A percentile compares a stretch with the other conserved stretches of the same genome.
phyloP scores from a whole-genome alignment of 2,113 vertebrate genomes.

The Gila orcuttii region DNA sequence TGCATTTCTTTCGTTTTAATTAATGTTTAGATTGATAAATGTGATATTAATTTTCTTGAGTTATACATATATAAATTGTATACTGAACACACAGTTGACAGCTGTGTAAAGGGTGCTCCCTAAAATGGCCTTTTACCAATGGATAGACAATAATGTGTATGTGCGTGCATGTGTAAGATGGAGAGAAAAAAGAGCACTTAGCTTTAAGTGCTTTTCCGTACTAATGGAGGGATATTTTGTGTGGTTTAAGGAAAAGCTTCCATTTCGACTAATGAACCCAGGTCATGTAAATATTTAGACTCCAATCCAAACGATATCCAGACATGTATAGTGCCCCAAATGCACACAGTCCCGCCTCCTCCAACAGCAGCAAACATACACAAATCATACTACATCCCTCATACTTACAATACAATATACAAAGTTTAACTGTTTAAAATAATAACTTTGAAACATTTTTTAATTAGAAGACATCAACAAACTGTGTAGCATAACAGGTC shows the following conservation, averaged over 20 bases:
- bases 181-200: slow-evolving; percentile 30
- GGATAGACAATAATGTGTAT: slow-evolving; percentile 23
- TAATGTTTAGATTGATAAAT: background rate
- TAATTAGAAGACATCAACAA: background rate
- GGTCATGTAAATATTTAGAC: slow-evolving; percentile 61
- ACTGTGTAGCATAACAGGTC: background rate
- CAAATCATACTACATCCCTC: slow-evolving; percentile 13
- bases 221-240: slow-evolving; percentile 56
- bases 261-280: slow-evolving; percentile 52
- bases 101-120: background rate
- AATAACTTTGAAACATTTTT: background rate
- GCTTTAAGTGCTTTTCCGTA: slow-evolving; percentile 48
- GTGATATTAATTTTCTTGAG: background rate
- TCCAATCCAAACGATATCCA: slow-evolving; percentile 58
- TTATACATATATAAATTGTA: background rate
- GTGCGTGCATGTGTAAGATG: background rate
- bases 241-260: slow-evolving; percentile 52
- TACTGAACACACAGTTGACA: slow-evolving; percentile 4
- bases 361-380: slow-evolving; percentile 6
- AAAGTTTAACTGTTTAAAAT: slow-evolving; percentile 1
- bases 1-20: background rate
- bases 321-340: slow-evolving; percentile 40
- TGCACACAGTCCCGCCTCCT: background rate
- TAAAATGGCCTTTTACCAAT: slow-evolving; percentile 24
- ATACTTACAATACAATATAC: slow-evolving; percentile 11